These are phyloP conservation scores for Tethea ocularis DNA, from an alignment of 2,888 invertebrate species.

Conservation along the genomic window DNA sequence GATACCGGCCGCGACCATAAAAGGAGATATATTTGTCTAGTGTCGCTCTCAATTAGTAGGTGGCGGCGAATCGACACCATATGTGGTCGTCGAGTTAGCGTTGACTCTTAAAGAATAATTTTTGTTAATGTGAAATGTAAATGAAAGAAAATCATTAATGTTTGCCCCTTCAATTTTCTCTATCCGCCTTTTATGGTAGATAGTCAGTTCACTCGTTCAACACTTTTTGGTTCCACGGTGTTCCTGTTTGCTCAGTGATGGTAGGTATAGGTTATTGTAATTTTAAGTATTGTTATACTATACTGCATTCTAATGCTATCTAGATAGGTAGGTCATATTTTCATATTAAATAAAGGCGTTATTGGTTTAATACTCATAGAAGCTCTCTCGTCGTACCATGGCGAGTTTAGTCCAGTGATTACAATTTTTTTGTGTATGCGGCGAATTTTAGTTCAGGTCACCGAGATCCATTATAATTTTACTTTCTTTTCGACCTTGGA, in stretches of 20 bases:
- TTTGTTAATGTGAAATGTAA: conserved; percentile 73
- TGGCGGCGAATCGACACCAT: conserved; percentile 74
- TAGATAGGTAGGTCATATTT: too few relatives aligned
- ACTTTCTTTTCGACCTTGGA: too few relatives aligned
- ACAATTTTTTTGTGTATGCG: too few relatives aligned
- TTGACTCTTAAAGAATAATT: conserved; percentile 61
- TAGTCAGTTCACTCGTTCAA: conserved; percentile 33
- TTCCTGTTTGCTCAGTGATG: conserved; percentile 13
- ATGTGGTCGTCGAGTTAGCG: conserved; percentile 74
- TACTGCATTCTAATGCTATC: neutral
- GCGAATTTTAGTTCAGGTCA: too few relatives aligned
- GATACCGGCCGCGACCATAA: conserved; percentile 73
- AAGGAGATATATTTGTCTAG: conserved; percentile 80
- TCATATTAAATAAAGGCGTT: too few relatives aligned
- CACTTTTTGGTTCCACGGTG: conserved; percentile 2
- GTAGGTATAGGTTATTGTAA: neutral
- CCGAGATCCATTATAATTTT: too few relatives aligned
- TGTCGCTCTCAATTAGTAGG: conserved; percentile 78
- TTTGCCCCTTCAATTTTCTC: conserved; percentile 66
- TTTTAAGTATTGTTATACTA: neutral
- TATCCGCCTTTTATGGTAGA: conserved; percentile 56
- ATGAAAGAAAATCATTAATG: conserved; percentile 77
- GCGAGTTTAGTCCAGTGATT: too few relatives aligned
- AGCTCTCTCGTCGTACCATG: too few relatives aligned
- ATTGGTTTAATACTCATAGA: too few relatives aligned